Conservation (phyloP, 2,113 vertebrate genomes). For the Candoia aspera region DNA sequence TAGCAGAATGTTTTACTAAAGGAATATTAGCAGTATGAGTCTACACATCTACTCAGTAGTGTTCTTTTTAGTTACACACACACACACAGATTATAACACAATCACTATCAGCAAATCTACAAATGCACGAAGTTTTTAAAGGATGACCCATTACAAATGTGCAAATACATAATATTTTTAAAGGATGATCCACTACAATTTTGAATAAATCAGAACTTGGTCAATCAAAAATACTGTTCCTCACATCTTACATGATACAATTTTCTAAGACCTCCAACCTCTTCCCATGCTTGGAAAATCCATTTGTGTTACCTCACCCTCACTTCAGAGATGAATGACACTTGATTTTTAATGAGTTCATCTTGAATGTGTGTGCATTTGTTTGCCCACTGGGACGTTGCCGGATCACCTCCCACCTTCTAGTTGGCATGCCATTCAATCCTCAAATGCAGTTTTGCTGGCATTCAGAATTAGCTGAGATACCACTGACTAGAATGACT, state of each 20-base stretch:
- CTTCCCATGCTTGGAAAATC: background rate
- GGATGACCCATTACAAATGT: background rate
- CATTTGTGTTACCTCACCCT: background rate
- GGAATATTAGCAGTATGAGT: background rate
- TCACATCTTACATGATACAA: background rate
- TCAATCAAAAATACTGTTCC: slow-evolving; percentile 21
- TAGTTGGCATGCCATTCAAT: background rate
- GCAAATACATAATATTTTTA: background rate
- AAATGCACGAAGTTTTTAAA: background rate
- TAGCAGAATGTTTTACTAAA: slow-evolving; percentile 27
- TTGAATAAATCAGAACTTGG: background rate
- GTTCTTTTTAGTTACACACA: background rate
- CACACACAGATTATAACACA: background rate
- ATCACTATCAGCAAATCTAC: background rate
- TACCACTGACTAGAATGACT: background rate
- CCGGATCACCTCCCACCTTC: background rate
- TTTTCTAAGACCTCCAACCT: background rate
- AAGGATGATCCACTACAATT: background rate
- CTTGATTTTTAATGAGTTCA: background rate
- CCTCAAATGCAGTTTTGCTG: background rate
- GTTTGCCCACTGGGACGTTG: background rate
- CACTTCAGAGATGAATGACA: background rate
- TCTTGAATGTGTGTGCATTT: background rate
- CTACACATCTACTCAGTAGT: background rate
- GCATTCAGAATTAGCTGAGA: background rate